These are phyloP conservation scores for Azorinus chamasolen DNA, from an alignment of 2,888 invertebrate species.

Conservation along the genomic window DNA sequence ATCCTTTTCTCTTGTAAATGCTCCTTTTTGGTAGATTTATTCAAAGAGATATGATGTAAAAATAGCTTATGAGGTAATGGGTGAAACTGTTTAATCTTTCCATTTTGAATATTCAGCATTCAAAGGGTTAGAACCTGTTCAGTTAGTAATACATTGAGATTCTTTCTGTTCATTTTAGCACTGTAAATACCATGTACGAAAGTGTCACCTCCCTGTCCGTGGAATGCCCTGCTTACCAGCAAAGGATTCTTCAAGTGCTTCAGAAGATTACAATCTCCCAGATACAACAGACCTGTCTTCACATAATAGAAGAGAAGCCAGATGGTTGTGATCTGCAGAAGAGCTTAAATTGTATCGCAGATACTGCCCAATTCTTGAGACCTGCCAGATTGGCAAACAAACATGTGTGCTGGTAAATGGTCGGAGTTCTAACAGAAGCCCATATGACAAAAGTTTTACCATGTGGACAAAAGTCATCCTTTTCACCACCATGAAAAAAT, in stretches of 20 bases:
- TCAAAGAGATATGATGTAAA: no score
- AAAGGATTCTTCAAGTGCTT: constrained; percentile 22
- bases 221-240: constrained; percentile 35
- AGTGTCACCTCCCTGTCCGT: constrained; percentile 17
- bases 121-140: no score
- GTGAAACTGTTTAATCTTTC: no score
- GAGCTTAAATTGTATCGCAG: constrained; percentile 21
- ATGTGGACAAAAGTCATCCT: no score
- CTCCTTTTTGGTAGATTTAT: no score
- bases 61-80: no score
- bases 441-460: no score
- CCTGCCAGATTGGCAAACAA: constrained; percentile 6
- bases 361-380: constrained; percentile 28
- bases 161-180: constrained; percentile 7
- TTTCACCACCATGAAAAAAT: no score
- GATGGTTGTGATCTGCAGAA: constrained; percentile 26
- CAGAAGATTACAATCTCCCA: constrained; percentile 21
- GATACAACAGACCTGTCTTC: constrained; percentile 29
- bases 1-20: no score
- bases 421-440: no score
- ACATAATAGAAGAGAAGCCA: constrained; percentile 4
- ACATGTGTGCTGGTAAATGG: constrained; percentile 44
- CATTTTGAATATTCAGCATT: no score
- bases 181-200: background rate
- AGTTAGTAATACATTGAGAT: no score